Evolutionary conservation across 2,797 vertebrate genomes (phyloP).

Genomic region (Eidolon dupreanum): DNA sequence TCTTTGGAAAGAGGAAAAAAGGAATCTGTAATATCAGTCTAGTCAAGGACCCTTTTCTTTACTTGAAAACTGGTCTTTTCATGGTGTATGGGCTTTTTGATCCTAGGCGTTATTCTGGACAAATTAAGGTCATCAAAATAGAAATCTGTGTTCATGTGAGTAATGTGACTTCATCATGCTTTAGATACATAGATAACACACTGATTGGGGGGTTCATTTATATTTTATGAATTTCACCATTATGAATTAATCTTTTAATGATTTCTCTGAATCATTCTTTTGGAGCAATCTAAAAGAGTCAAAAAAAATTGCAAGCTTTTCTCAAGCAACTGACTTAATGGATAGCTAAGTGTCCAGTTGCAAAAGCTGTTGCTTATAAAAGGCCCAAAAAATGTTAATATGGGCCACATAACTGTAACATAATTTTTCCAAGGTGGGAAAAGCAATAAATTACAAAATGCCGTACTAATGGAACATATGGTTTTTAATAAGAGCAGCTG

Average conservation of each 20-base stretch:
- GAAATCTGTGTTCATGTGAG: not conserved
- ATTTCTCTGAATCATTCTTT: conserved; percentile 42
- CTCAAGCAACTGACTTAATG: conserved; percentile 34
- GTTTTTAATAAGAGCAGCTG: conserved; percentile 46
- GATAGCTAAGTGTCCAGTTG: conserved; percentile 33
- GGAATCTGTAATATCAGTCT: not conserved
- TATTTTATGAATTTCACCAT: not conserved
- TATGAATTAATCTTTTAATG: conserved; percentile 43
- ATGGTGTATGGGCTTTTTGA: not conserved
- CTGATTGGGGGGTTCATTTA: not conserved
- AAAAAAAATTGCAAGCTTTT: conserved; percentile 10
- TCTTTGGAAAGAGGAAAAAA: not conserved
- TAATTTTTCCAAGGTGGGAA: conserved; percentile 73
- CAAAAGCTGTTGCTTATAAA: conserved; percentile 55
- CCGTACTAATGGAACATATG: conserved; percentile 57
- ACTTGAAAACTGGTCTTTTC: not conserved
- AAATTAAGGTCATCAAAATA: conserved; percentile 4
- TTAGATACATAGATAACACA: not conserved
- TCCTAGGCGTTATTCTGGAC: not conserved
- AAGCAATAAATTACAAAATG: conserved; percentile 78
- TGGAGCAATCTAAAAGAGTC: conserved; percentile 38
- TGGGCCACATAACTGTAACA: conserved; percentile 34
- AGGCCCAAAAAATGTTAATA: conserved; percentile 31
- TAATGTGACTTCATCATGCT: not conserved
- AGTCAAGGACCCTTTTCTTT: not conserved